Conservation (phyloP, 2,113 vertebrate species). For the Tetraodon nigroviridis region DNA sequence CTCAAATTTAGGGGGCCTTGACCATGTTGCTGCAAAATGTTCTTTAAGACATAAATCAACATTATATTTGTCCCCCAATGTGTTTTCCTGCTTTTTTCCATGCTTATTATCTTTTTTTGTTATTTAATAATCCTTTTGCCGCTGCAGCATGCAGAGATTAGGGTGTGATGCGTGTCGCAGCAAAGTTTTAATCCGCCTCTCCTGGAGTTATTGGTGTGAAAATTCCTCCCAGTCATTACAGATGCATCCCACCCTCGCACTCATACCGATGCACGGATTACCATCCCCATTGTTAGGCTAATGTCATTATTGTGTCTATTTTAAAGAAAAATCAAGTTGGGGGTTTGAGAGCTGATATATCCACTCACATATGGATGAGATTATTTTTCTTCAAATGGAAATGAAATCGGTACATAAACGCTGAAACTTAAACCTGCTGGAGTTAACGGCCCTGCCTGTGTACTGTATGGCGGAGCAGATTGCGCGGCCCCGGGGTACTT, state of each 20-base stretch:
- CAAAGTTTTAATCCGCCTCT: slow-evolving; percentile 37
- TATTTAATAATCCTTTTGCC: background rate
- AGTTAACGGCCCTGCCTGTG: too few species aligned
- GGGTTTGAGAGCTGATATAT: slow-evolving; percentile 29
- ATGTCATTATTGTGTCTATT: slow-evolving; percentile 57
- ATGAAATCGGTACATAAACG: background rate
- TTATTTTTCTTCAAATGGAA: slow-evolving; percentile 39
- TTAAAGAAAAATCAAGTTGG: slow-evolving; percentile 35
- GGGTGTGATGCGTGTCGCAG: slow-evolving; percentile 14
- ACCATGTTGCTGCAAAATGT: too few species aligned
- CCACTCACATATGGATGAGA: slow-evolving; percentile 28
- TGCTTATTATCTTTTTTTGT: background rate
- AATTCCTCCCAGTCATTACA: slow-evolving; percentile 65
- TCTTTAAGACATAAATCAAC: too few species aligned
- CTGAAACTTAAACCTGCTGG: background rate
- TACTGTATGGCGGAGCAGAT: background rate
- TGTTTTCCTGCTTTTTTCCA: too few species aligned
- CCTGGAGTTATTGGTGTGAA: slow-evolving; percentile 64
- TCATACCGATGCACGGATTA: slow-evolving; percentile 55
- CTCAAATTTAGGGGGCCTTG: too few species aligned
- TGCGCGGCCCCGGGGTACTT: slow-evolving; percentile 18
- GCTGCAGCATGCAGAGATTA: slow-evolving; percentile 24
- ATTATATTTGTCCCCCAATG: too few species aligned
- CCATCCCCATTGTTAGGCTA: slow-evolving; percentile 69
- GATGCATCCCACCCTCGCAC: slow-evolving; percentile 68